phyloP scores from a whole-genome alignment of 2,113 vertebrate genomes.

The Meles meles region DNA sequence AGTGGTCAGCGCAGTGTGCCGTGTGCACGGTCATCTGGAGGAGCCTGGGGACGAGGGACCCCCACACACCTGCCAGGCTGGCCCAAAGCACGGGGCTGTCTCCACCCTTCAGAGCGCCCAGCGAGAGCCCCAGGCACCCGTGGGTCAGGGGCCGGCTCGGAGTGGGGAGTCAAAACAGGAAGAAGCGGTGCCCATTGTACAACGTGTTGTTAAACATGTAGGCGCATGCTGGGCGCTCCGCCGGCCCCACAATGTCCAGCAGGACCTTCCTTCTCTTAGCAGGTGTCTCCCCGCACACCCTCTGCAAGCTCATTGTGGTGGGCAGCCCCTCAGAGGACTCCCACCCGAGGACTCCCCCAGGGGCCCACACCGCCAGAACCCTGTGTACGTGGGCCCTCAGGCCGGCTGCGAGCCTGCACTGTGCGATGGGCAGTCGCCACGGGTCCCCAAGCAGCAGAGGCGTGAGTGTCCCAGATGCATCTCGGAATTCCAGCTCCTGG shows the following conservation, averaged over 20 bases:
- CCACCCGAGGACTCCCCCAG: neutral
- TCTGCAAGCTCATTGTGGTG: neutral
- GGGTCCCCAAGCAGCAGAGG: neutral
- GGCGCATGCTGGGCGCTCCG: too few species aligned
- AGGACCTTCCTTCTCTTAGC: neutral
- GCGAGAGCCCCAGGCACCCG: neutral
- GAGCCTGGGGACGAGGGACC: neutral
- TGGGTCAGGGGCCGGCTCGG: neutral
- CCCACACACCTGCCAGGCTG: neutral
- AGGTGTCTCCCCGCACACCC: neutral
- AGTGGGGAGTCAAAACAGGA: neutral
- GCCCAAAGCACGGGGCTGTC: neutral
- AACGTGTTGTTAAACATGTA: neutral
- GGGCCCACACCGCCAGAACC: neutral
- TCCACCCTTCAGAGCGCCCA: neutral
- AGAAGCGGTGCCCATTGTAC: neutral
- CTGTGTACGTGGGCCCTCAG: neutral
- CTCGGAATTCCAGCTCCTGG: neutral
- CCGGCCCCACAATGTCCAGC: neutral
- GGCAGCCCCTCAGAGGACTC: neutral
- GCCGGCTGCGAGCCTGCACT: fast-evolving
- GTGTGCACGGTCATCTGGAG: neutral
- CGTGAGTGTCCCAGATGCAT: neutral
- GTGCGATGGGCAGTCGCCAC: too few species aligned
- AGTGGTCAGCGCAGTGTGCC: neutral